Evolutionary conservation across 1,140 invertebrate genomes (phyloP), one percentile per base, ranked within the genome.

Genomic region (Drosophila tsacasi): DNA sequence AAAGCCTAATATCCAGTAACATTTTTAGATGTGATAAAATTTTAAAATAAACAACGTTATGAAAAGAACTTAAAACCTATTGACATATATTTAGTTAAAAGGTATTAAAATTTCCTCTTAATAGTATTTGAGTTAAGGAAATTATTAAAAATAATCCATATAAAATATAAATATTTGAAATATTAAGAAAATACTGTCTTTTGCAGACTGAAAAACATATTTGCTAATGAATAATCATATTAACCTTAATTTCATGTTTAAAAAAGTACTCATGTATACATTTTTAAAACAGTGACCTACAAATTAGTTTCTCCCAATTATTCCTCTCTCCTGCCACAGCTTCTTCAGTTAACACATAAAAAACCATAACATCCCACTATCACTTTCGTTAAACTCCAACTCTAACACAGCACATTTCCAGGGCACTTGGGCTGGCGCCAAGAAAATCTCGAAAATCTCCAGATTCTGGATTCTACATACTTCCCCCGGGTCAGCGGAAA

Each of bases 341-440:
- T 73, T 4, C 27, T 23, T 1, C 27, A 39, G 19, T 47, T 39
- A 9, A 9, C 25, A 37, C n/a, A 1, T 39, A 15, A 39, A 39
- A 37, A 69, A 30, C 4, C 15, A 10, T 23, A 61, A 10, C 19
- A 44, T 23, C 40, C 46, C 49, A 87, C 68, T 87, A 87, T 87
- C 84, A 84, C 83, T 87, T 90, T 87, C 77, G 73, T 66, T 83
- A 35, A 49, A 52, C 47, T 73, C 25, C 46, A 78, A 64, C 44
- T 42, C 35, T 47, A 67, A 77, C 46, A 50, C 40, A 23, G 42
- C 46, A 76, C 75, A 63, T 61, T 68, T 89, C 64, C 52, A 78
- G 76, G 74, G 54, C 78, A 61, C 84, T 87, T 84, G 46, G 63
- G 62, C 32, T 87, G 84, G 84, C 84, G 84, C 84, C 84, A 89